Conservation (phyloP, 1,140 invertebrate genomes). For the Ladona fulva region DNA sequence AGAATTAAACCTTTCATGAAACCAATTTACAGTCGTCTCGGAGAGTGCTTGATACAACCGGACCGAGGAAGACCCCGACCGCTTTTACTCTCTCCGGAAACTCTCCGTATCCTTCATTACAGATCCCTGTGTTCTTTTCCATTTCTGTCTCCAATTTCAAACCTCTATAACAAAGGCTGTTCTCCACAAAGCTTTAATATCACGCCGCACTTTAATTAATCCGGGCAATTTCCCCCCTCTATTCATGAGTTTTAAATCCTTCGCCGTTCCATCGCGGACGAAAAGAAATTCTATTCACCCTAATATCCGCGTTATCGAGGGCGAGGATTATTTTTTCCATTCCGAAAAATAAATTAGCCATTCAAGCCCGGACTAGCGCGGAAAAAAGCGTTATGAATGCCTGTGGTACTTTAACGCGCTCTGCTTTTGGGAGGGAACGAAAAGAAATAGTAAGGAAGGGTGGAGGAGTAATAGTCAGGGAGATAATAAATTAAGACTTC, state of each 20-base stretch:
- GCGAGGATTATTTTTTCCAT: neutral
- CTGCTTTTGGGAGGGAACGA: neutral
- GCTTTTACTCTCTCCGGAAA: too few species aligned
- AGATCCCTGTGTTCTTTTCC: too few species aligned
- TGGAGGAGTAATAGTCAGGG: neutral
- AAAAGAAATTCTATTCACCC: neutral
- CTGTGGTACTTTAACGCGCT: neutral
- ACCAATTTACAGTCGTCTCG: too few species aligned
- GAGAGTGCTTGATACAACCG: too few species aligned
- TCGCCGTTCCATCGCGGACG: neutral
- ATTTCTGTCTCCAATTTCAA: too few species aligned
- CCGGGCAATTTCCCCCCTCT: neutral
- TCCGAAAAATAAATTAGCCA: neutral
- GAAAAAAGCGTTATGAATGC: neutral
- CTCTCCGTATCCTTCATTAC: too few species aligned
- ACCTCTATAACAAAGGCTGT: too few species aligned
- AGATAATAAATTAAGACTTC: constrained; percentile 1
- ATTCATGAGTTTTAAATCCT: neutral
- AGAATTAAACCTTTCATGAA: too few species aligned
- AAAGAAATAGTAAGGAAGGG: neutral
- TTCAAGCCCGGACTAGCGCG: neutral
- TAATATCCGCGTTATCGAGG: neutral
- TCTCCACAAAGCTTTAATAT: too few species aligned
- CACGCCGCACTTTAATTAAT: neutral
- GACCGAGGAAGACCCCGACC: too few species aligned